These are phyloP conservation scores for Dryobota labecula DNA, from an alignment of 2,888 invertebrate species.

Conservation along the genomic window DNA sequence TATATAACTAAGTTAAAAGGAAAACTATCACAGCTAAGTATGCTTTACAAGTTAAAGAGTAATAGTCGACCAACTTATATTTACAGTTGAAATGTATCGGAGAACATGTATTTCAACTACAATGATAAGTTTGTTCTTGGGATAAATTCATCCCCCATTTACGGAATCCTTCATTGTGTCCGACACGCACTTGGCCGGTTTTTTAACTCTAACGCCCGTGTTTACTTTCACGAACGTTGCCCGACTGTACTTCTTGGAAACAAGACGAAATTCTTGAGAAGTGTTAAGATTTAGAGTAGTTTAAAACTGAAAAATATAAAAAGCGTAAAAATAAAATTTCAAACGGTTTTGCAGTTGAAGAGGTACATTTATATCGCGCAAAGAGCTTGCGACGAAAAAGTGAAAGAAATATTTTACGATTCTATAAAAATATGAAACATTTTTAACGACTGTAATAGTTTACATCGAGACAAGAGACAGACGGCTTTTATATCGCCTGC, in stretches of 20 bases:
- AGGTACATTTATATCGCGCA: constrained; percentile 32
- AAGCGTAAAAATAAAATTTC: constrained; percentile 36
- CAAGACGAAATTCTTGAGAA: constrained; percentile 1
- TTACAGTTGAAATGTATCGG: no score
- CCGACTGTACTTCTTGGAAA: not conserved
- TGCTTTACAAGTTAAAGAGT: no score
- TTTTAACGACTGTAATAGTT: constrained; percentile 45
- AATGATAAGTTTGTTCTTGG: no score
- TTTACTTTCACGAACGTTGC: constrained; percentile 2
- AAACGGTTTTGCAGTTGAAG: constrained; percentile 33
- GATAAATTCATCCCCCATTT: no score
- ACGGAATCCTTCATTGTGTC: no score
- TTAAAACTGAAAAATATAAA: constrained; percentile 37
- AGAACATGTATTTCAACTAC: no score
- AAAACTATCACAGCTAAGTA: no score
- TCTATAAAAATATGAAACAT: constrained; percentile 44
- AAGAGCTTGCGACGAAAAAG: constrained; percentile 37
- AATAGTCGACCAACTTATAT: no score
- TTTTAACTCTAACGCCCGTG: constrained; percentile 9
- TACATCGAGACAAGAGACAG: constrained; percentile 17
- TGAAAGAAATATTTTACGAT: constrained; percentile 33
- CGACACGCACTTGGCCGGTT: no score
- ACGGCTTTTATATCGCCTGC: constrained; percentile 19
- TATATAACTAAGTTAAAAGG: no score
- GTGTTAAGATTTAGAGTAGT: constrained; percentile 22